These are phyloP conservation scores for Xiphorhynchus elegans DNA, from an alignment of 2,113 vertebrate genomes.

Conservation along the genomic window DNA sequence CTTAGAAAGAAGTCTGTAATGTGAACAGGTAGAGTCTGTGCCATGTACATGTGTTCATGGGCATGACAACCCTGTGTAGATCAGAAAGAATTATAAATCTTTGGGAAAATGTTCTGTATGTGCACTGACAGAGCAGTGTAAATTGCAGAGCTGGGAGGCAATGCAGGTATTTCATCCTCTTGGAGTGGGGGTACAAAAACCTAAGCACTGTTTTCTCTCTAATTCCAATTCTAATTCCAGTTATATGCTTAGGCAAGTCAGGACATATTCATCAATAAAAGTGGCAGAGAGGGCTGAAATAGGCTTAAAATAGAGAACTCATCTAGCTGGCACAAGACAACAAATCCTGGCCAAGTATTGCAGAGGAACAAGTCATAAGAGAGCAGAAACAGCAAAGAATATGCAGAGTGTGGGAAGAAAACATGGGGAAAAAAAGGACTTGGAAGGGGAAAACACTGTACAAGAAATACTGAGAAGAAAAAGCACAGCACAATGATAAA, in stretches of 20 bases:
- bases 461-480: neutral
- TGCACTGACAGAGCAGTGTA: neutral
- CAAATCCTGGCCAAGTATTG: neutral
- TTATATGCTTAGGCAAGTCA: neutral
- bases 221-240: neutral
- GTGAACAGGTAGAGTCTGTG: neutral
- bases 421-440: neutral
- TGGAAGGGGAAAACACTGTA: neutral
- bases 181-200: neutral
- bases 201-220: neutral
- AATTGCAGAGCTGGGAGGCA: neutral
- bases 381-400: neutral
- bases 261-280: neutral
- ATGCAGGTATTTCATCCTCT: neutral
- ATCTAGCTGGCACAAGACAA: neutral
- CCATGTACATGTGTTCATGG: accelerated
- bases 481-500: neutral
- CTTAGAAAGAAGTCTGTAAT: neutral
- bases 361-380: neutral
- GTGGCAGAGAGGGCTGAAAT: neutral
- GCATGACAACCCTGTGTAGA: neutral
- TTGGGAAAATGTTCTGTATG: neutral
- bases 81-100: neutral
- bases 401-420: neutral
- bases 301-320: neutral